These are phyloP conservation scores for Piliocolobus tephrosceles DNA, from an alignment of 2,113 vertebrate genomes.

Conservation along the genomic window DNA sequence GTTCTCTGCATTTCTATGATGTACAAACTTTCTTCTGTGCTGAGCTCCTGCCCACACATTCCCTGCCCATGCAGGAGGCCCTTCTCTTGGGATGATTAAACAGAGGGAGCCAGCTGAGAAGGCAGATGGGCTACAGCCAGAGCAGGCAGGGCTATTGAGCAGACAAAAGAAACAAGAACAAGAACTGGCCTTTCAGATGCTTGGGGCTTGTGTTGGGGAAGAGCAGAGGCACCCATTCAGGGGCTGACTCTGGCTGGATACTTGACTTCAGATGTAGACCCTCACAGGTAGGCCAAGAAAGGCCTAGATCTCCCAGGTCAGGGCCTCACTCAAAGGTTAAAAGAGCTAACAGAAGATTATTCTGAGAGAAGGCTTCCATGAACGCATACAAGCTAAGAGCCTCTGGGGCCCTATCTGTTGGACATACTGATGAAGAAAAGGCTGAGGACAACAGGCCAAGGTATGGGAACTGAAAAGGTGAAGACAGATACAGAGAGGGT, in stretches of 20 bases:
- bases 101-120: constrained; percentile 48
- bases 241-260: not conserved
- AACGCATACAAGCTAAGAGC: not conserved
- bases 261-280: not conserved
- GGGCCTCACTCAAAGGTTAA: not conserved
- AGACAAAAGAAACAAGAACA: constrained; percentile 7
- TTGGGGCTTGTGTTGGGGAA: not conserved
- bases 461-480: not conserved
- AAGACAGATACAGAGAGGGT: not conserved
- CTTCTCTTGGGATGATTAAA: constrained; percentile 63
- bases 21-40: constrained; percentile 6
- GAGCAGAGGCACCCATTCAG: not conserved
- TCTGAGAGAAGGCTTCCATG: not conserved
- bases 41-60: constrained; percentile 55
- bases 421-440: not conserved
- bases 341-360: not conserved
- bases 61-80: constrained; percentile 47
- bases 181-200: not conserved
- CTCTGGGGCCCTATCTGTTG: not conserved
- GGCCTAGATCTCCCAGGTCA: not conserved
- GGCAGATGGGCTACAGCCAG: not conserved
- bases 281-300: not conserved
- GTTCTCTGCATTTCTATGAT: constrained; percentile 35
- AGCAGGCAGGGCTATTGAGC: not conserved
- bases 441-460: not conserved